Conservation (phyloP, 2,888 invertebrate genomes). For the Esperia sulphurella region DNA sequence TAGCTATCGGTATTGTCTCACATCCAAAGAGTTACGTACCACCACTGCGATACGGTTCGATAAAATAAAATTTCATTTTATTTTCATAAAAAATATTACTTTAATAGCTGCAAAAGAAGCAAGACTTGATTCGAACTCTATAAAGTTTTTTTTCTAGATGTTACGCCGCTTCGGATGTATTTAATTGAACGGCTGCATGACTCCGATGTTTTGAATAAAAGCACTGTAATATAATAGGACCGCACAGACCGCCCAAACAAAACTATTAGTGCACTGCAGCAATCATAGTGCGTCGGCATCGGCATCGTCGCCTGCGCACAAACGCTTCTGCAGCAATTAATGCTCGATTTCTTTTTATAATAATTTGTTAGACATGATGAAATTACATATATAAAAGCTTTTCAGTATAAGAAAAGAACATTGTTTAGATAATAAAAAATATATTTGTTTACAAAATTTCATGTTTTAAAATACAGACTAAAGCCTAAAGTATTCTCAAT, state of each 20-base stretch:
- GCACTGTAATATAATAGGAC: constrained; percentile 37
- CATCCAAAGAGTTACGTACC: constrained; percentile 62
- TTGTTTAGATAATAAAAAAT: too few relatives aligned
- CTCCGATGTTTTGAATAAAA: constrained; percentile 66
- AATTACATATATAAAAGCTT: too few relatives aligned
- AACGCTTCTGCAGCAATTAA: too few relatives aligned
- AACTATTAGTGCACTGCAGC: constrained; percentile 21
- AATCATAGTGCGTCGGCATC: constrained; percentile 5
- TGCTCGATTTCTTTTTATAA: too few relatives aligned
- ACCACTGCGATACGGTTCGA: constrained; percentile 49
- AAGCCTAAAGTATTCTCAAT: too few relatives aligned
- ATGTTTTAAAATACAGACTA: too few relatives aligned
- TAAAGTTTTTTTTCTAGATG: constrained; percentile 56
- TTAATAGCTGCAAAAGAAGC: constrained; percentile 67
- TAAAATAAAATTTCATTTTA: constrained; percentile 64
- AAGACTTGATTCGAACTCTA: constrained; percentile 52
- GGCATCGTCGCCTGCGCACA: too few relatives aligned
- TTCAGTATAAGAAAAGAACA: too few relatives aligned
- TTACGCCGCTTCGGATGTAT: constrained; percentile 50
- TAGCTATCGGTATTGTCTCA: constrained; percentile 70
- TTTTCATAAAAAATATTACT: constrained; percentile 58
- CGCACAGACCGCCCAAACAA: constrained; percentile 43
- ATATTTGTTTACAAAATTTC: too few relatives aligned
- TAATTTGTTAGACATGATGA: too few relatives aligned
- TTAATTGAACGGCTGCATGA: constrained; percentile 69